Percentiles rank a stretch among this genome's conserved stretches.
These are phyloP conservation scores for Zygaena filipendulae DNA, from an alignment of 2,888 invertebrate species.

Conservation along the genomic window DNA sequence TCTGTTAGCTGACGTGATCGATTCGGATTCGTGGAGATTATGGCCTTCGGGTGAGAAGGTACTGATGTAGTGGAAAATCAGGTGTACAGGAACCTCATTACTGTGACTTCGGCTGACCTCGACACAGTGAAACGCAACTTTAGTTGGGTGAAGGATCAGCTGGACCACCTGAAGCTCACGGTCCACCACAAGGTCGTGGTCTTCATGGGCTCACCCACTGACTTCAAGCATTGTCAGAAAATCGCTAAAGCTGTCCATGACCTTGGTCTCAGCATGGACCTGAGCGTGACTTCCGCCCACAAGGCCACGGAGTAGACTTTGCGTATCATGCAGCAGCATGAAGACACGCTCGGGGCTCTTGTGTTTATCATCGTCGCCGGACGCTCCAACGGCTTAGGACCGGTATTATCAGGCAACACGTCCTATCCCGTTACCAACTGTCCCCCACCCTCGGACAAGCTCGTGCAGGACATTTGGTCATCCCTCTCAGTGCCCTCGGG, in stretches of 20 bases:
- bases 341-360: constrained; percentile 78
- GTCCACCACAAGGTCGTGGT: constrained; percentile 83
- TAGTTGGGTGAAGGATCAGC: constrained; percentile 89
- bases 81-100: constrained; percentile 91
- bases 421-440: constrained; percentile 97
- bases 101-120: constrained; percentile 87
- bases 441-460: constrained; percentile 82
- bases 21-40: constrained; percentile 97
- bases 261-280: constrained; percentile 81
- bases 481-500: constrained; percentile 96
- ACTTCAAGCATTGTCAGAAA: constrained; percentile 84
- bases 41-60: constrained; percentile 98
- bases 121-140: constrained; percentile 94
- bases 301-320: constrained; percentile 83
- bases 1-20: constrained; percentile 95
- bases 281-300: constrained; percentile 94
- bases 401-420: constrained; percentile 94
- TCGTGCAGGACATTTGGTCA: constrained; percentile 90
- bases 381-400: constrained; percentile 96
- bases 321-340: constrained; percentile 57
- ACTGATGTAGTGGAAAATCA: constrained; percentile 96
- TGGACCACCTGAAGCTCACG: constrained; percentile 76
- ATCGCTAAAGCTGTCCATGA: constrained; percentile 78
- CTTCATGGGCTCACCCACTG: constrained; percentile 94
- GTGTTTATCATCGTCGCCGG: constrained; percentile 97